Evolutionary conservation across 2,888 invertebrate genomes (phyloP), one percentile per base, ranked within the genome.

Genomic region (Hanleya hanleyi): DNA sequence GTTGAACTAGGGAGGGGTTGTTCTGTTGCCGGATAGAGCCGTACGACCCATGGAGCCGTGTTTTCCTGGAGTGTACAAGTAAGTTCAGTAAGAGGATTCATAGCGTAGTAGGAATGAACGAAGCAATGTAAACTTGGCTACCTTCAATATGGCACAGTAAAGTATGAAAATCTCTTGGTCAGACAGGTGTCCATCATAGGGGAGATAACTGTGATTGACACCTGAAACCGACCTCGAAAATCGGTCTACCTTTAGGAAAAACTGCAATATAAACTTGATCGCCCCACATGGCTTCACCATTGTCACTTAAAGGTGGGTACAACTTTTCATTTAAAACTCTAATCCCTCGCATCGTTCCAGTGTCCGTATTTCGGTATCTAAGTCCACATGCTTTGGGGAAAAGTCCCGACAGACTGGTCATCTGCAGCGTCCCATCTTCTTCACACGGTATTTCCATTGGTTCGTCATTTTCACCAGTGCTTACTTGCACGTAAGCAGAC

Each of bases 361-460:
- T 29, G 6, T 66, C 66, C 22, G 66, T 38, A 29, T 66, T 57
- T 57, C 32, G 38, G 32, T 29, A 66, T 38, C 41, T 37, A 9
- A 66, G 66, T 37, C 66, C 66, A 38, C 66, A 66, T 29, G 66
- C 38, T 36, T 41, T 41, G 7, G 66, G 66, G 41, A 38, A 66
- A 5, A 38, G 66, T 1, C 41, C 66, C 22, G 66, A 22, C 26
- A 66, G 32, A 66, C 38, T 66, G 18, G 38, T 38, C 38, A 66
- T n/a, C 38, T 38, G 33, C 37, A 66, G 29, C 38, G 66, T 66
- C 29, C 66, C 66, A 41, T 66, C 66, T 22, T 66, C 66, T 41
- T 66, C 66, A 38, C 38, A 66, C 22, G 66, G 66, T 12, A 66
- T 22, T 33, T 66, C 66, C 29, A 66, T 66, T 1, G 66, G 66